phyloP scores from a whole-genome alignment of 2,113 vertebrate species.

The Merops nubicus region DNA sequence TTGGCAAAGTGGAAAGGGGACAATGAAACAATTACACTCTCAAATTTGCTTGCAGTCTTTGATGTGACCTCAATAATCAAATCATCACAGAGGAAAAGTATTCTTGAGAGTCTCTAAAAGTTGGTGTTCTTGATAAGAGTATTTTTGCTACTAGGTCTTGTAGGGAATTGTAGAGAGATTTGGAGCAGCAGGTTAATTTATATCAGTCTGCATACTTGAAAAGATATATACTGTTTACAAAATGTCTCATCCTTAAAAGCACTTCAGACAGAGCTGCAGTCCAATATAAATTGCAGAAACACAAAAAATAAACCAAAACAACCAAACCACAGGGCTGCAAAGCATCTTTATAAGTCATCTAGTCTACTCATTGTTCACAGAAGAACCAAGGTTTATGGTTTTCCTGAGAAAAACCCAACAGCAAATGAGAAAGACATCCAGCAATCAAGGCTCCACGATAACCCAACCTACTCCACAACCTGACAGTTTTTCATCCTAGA shows the following conservation, averaged over 20 bases:
- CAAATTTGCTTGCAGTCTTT: background rate
- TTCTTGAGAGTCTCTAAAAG: background rate
- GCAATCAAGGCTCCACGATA: accelerated
- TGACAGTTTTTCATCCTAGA: background rate
- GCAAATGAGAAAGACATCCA: background rate
- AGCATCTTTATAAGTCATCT: background rate
- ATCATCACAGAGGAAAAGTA: background rate
- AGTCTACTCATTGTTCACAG: background rate
- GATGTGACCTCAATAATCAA: background rate
- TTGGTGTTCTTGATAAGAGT: background rate
- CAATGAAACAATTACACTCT: slow-evolving; percentile 19
- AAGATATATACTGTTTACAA: background rate
- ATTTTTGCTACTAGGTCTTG: background rate
- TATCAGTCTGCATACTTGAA: background rate
- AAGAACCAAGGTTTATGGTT: background rate
- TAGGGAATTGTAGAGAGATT: background rate
- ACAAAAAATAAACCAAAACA: background rate
- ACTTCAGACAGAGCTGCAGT: background rate
- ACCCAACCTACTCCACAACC: background rate
- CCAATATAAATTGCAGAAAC: background rate
- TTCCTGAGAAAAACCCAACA: background rate
- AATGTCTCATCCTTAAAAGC: background rate
- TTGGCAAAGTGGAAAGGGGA: slow-evolving; percentile 26
- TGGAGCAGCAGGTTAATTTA: background rate
- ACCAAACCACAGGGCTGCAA: background rate